Base-by-base conservation (phyloP, 2,797 vertebrate genomes). In the Momotus momota region DNA sequence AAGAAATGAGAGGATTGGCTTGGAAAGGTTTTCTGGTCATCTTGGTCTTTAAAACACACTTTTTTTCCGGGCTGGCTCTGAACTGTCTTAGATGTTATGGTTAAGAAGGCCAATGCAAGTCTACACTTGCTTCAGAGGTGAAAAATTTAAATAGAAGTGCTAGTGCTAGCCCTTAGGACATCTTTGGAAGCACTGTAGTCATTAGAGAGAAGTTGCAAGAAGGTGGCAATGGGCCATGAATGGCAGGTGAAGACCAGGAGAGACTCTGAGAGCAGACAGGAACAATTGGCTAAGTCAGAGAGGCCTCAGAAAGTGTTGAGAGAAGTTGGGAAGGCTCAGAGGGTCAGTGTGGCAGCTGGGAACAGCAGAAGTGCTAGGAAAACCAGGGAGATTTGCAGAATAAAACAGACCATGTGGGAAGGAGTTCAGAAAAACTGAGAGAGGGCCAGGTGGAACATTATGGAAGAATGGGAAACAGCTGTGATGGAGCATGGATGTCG, bases 401-500 rank as follows among this genome's bases (percentile, higher is more conserved):
- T 94, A 89, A 93, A 94, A 75, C 48, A 92, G 74, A 95, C 61
- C 69, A 29, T 97, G 93, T 95, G 94, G 86, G 94, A 97, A 95
- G 74, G 83, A 96, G 93, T 94, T 93, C 88, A 95, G 81, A 90
- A 96, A 96, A 95, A 61, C 94, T 96, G 95, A 96, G 82, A 96
- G 86, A 78, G 90, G 93, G 95, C 94, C 94, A 96, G 93, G 91
- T 95, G 81, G 83, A 96, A 94, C 90, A 94, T 95, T 96, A 92
- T 14, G 18, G 94, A 91, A 81, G 88, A 96, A 97, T 97, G 91
- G 93, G 88, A 94, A 96, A 96, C 95, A 97, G 93, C 94, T 97
- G 95, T 92, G 91, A 94, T 74, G 78, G 74, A 93, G 88, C 64
- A 95, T 43, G 94, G 91, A 97, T 38, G 74, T 67, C 86, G 80